Conservation (phyloP, 2,113 vertebrate species). For the Ameiurus melas region DNA sequence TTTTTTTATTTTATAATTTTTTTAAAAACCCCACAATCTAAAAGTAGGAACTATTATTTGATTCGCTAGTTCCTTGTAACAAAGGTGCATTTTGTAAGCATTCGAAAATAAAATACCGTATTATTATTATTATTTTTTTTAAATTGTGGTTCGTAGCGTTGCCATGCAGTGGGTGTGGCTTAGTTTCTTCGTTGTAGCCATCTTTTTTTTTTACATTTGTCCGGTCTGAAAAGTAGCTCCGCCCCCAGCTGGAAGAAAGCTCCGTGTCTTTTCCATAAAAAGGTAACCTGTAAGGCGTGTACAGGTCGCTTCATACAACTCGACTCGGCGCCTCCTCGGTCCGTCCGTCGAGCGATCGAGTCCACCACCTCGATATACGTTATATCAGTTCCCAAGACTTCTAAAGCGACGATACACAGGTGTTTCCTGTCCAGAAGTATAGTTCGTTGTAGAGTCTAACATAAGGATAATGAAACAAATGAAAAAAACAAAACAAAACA, state of each 20-base stretch:
- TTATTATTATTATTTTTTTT: too few relatives aligned
- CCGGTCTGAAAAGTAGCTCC: background rate
- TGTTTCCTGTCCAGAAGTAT: background rate
- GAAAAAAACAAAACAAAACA: too few relatives aligned
- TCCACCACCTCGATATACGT: background rate
- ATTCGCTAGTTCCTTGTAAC: background rate
- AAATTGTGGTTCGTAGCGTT: background rate
- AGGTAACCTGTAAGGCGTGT: background rate
- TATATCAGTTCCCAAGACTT: background rate
- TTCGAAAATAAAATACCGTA: background rate
- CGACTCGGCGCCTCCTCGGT: background rate
- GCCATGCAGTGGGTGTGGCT: slow-evolving; percentile 14
- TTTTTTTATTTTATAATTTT: background rate
- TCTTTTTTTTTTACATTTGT: background rate
- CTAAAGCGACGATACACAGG: background rate
- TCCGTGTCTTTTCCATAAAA: background rate
- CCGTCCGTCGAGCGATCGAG: background rate
- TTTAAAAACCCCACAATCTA: background rate
- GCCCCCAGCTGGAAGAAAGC: background rate
- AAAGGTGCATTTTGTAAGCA: background rate
- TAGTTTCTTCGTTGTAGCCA: background rate
- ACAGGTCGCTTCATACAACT: background rate
- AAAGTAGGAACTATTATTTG: background rate
- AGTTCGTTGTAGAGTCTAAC: background rate
- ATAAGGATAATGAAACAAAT: background rate